A percentile compares a stretch with the other conserved stretches of the same genome.
These are phyloP conservation scores for Litocranius walleri DNA, from an alignment of 2,113 vertebrate species.

Conservation along the genomic window DNA sequence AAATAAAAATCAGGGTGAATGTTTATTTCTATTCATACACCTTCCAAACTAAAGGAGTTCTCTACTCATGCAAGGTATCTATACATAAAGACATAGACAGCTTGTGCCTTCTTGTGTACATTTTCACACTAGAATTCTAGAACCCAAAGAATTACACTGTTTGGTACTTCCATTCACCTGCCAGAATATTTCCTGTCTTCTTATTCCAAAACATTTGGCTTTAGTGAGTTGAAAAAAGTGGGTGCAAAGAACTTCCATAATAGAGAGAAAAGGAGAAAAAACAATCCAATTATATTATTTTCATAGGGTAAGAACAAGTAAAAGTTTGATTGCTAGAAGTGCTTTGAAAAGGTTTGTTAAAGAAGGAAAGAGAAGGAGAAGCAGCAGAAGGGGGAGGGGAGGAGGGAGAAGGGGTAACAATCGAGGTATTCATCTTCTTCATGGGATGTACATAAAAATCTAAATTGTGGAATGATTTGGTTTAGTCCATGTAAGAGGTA, in stretches of 20 bases:
- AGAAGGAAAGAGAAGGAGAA: not conserved
- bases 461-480: not conserved
- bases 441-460: not conserved
- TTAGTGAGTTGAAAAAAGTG: not conserved
- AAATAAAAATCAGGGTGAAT: not conserved
- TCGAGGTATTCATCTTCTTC: not conserved
- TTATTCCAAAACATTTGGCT: not conserved
- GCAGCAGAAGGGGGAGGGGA: fast-evolving
- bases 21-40: not conserved
- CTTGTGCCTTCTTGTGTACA: not conserved
- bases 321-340: not conserved
- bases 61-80: not conserved
- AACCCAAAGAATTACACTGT: not conserved
- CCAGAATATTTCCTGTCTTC: not conserved
- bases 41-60: not conserved
- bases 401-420: not conserved
- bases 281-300: not conserved
- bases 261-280: not conserved
- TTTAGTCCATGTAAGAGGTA: not conserved
- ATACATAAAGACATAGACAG: not conserved
- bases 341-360: not conserved
- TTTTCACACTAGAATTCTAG: not conserved
- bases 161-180: not conserved
- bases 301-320: not conserved
- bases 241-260: not conserved